phyloP scores from a whole-genome alignment of 2,888 invertebrate genomes.

The Patella caerulea region DNA sequence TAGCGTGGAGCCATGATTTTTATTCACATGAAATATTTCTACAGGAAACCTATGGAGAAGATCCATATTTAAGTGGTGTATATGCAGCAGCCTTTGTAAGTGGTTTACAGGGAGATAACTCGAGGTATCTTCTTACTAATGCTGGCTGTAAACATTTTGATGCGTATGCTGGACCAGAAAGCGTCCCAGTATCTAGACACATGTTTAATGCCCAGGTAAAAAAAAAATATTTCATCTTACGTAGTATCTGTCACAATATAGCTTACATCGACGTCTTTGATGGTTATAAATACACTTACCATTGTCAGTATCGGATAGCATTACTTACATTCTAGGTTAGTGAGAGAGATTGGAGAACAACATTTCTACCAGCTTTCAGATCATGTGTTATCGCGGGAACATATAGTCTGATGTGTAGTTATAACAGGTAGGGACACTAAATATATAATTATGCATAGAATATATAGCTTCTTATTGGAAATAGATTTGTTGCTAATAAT shows the following conservation, averaged over 20 bases:
- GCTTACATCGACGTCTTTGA: no score
- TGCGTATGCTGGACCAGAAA: constrained; percentile 64
- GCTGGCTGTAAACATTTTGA: constrained; percentile 66
- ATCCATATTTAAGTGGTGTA: constrained; percentile 55
- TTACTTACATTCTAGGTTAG: constrained; percentile 48
- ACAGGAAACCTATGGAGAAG: constrained; percentile 66
- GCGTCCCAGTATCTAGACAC: constrained; percentile 49
- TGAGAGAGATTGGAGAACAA: constrained; percentile 61
- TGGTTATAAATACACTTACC: no score
- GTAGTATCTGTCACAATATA: no score
- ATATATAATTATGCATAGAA: no score
- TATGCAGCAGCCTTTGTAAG: constrained; percentile 48
- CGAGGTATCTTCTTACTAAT: constrained; percentile 52
- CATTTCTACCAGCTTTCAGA: constrained; percentile 65
- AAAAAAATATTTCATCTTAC: neutral
- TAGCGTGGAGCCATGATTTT: no score
- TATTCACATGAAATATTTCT: no score
- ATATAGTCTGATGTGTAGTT: constrained; percentile 69
- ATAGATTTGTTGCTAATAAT: no score
- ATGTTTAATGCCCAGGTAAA: constrained; percentile 52
- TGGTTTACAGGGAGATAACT: constrained; percentile 57
- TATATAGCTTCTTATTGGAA: no score
- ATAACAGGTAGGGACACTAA: constrained; percentile 57
- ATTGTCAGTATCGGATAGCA: no score
- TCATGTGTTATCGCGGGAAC: constrained; percentile 65